Evolutionary conservation across 2,113 vertebrate species (phyloP), one percentile per base, ranked within the genome.

Genomic region (Petrocephalus zakoni): DNA sequence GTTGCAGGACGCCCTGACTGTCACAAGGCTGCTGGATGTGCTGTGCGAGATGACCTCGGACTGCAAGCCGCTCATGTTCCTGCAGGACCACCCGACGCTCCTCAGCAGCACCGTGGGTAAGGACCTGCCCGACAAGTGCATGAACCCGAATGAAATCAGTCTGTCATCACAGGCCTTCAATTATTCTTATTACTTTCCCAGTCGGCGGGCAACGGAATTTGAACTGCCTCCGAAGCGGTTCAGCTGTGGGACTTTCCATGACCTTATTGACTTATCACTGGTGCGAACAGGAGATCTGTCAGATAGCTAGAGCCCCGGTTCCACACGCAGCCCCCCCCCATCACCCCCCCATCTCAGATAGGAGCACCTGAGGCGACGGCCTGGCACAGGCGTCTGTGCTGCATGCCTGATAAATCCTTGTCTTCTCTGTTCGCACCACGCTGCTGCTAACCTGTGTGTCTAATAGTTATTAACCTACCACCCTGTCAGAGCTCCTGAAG

Each of bases 31-130:
- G 2, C 95, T 99, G 2, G 97, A 99, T 0, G 94, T 97, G 81
- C 96, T 99, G 56, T 99, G 98, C 92, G 97, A 98, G 92, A 97
- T 98, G 96, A 98, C 97, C 1, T 97, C 97, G 0, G 95, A 94
- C 89, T 93, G 88, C 0, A 90, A 92, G 21, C 94, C 96, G 88
- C 96, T 98, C 8, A 93, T 95, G 92, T 94, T 94, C 81, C 94
- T 99, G 0, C 98, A 99, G 90, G 91, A 95, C 34, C 96, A 95
- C 75, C 94, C 97, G 21, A 95, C 95, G 88, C 93, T 99, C 89
- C 94, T 99, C 34, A 93, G 94, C 81, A 93, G 94, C 25, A 96
- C 95, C 49, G 88, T 98, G 52, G 97, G 98, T 99, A 95, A 96
- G 95, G 94, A 81, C 64, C 29, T n/a, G 22, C 15, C n/a, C 61